These are phyloP conservation scores for Leptopilina myrica DNA, from an alignment of 2,888 invertebrate species.

Conservation along the genomic window DNA sequence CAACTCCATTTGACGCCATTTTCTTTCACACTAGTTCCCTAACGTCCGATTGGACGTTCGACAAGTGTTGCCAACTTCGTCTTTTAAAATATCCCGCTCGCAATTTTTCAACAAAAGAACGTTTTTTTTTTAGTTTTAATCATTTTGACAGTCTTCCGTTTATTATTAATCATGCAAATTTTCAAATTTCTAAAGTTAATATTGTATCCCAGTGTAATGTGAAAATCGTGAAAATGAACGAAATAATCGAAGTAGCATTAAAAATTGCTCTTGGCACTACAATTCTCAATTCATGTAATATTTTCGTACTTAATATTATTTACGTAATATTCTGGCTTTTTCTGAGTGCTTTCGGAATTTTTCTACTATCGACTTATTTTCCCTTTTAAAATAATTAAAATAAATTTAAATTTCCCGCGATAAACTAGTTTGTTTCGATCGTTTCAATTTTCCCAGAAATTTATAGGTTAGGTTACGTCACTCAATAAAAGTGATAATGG, in stretches of 20 bases:
- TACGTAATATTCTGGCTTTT: slow-evolving; percentile 36
- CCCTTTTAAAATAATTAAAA: background rate
- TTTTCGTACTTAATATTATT: slow-evolving; percentile 43
- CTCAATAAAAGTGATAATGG: background rate
- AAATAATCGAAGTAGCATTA: slow-evolving; percentile 45
- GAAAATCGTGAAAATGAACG: slow-evolving; percentile 45
- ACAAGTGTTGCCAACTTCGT: slow-evolving; percentile 1
- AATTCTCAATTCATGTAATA: slow-evolving; percentile 44
- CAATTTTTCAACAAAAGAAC: background rate
- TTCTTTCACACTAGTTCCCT: slow-evolving; percentile 22
- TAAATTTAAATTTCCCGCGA: slow-evolving; percentile 32
- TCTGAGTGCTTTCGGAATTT: slow-evolving; percentile 42
- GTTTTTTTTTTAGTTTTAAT: background rate
- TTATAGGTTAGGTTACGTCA: slow-evolving; percentile 37
- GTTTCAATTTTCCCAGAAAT: background rate
- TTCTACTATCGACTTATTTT: background rate
- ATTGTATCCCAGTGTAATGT: background rate
- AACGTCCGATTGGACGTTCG: slow-evolving; percentile 3
- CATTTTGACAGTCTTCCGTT: background rate
- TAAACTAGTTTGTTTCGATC: slow-evolving; percentile 24
- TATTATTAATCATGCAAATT: background rate
- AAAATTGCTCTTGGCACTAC: slow-evolving; percentile 46
- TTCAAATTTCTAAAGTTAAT: background rate
- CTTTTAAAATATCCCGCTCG: background rate
- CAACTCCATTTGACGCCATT: slow-evolving; percentile 20